Evolutionary conservation across 2,797 vertebrate genomes (phyloP).

Genomic region (Petrocephalus sullivani): DNA sequence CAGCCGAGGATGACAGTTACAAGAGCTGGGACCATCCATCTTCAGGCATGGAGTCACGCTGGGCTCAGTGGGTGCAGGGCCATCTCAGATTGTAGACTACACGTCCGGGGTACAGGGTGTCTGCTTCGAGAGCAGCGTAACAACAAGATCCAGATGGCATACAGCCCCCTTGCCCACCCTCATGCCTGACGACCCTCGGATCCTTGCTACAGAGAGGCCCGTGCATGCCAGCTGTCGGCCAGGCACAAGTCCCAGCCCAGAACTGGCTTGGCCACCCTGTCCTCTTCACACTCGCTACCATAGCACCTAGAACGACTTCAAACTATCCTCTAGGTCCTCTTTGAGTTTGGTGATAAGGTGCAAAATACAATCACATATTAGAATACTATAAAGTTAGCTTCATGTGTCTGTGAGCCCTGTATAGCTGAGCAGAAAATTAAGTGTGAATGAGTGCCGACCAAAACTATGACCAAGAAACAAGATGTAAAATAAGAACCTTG

Average conservation of each 20-base stretch:
- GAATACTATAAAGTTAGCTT: not conserved
- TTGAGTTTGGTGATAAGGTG: not conserved
- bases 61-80: conserved; percentile 49
- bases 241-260: conserved; percentile 25
- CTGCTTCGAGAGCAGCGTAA: conserved; percentile 42
- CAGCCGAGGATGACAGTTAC: conserved; percentile 47
- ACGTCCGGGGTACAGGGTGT: conserved; percentile 48
- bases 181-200: conserved; percentile 30
- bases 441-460: not conserved
- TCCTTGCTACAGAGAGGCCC: not conserved
- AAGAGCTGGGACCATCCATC: conserved; percentile 47
- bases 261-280: not conserved
- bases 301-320: not conserved
- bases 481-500: not conserved
- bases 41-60: conserved; percentile 48
- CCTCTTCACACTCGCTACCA: not conserved
- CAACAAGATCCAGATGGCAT: conserved; percentile 66
- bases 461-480: no score
- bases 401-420: not conserved
- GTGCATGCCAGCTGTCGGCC: conserved; percentile 41
- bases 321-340: not conserved
- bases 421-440: not conserved
- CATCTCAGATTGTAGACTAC: conserved; percentile 44
- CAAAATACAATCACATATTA: not conserved
- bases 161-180: conserved; percentile 53